Conservation (phyloP, 2,888 invertebrate species). For the Idaea biselata region DNA sequence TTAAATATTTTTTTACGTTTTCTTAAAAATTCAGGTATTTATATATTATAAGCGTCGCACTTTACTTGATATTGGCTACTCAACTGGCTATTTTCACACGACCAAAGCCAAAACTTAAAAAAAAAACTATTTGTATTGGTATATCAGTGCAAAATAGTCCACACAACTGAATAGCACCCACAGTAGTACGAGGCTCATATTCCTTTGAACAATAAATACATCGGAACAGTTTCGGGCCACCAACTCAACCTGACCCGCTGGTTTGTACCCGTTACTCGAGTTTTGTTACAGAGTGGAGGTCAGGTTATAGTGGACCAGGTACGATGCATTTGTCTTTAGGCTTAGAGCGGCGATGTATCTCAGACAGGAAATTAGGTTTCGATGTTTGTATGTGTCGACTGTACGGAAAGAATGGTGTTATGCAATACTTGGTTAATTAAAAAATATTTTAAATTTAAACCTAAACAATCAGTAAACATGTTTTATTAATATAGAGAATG, state of each 20-base stretch:
- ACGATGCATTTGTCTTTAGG: conserved; percentile 72
- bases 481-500: no score
- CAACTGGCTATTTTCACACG: no score
- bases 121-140: not conserved
- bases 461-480: no score
- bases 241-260: conserved; percentile 33
- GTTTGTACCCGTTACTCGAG: conserved; percentile 33
- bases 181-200: conserved; percentile 6
- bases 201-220: conserved; percentile 17
- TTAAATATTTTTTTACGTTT: no score
- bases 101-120: not conserved
- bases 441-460: not conserved
- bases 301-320: conserved; percentile 44
- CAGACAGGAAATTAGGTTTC: conserved; percentile 80
- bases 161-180: not conserved
- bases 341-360: conserved; percentile 66
- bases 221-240: conserved; percentile 19
- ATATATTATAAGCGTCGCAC: no score
- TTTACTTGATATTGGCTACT: no score
- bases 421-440: conserved; percentile 26
- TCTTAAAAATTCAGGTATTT: no score
- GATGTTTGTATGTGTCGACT: conserved; percentile 63
- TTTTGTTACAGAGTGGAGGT: conserved; percentile 31
- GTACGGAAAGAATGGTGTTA: conserved; percentile 44
- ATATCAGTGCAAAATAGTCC: not conserved